A percentile compares a stretch with the other conserved stretches of the same genome.
Evolutionary conservation across 2,113 vertebrate species (phyloP).

Genomic region (Okapia johnstoni): DNA sequence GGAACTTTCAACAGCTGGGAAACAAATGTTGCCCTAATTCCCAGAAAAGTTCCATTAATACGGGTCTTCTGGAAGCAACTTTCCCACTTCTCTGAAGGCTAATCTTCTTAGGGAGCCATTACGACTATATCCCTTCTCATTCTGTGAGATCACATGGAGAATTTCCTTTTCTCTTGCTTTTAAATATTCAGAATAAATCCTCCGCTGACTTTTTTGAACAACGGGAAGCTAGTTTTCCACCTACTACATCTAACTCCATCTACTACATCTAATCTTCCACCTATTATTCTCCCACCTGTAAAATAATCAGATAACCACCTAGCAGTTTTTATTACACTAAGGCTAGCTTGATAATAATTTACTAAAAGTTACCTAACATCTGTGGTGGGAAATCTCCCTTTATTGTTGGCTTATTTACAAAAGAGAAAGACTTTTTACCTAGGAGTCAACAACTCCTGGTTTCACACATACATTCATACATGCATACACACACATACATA

Average conservation of each 20-base stretch:
- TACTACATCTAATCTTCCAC: background rate
- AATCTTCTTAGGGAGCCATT: background rate
- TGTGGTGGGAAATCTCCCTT: background rate
- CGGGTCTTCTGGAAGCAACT: conserved; percentile 33
- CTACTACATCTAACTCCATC: background rate
- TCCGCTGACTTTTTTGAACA: background rate
- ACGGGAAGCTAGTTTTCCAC: background rate
- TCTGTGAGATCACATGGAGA: background rate
- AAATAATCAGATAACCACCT: background rate
- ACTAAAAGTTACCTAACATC: background rate
- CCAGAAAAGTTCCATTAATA: conserved; percentile 36
- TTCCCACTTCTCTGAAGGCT: conserved; percentile 25
- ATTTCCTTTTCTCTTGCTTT: background rate
- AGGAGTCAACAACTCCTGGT: background rate
- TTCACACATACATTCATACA: background rate
- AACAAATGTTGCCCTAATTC: conserved; percentile 61
- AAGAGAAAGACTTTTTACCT: background rate
- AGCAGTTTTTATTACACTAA: background rate
- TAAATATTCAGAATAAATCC: background rate
- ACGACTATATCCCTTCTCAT: background rate
- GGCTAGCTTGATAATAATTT: background rate
- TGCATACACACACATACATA: background rate
- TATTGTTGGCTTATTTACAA: background rate
- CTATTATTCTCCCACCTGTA: background rate
- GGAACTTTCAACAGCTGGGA: conserved; percentile 59